Evolutionary conservation across 2,797 vertebrate genomes (phyloP), one percentile per base, ranked within the genome.

Genomic region (Crax fasciolata): DNA sequence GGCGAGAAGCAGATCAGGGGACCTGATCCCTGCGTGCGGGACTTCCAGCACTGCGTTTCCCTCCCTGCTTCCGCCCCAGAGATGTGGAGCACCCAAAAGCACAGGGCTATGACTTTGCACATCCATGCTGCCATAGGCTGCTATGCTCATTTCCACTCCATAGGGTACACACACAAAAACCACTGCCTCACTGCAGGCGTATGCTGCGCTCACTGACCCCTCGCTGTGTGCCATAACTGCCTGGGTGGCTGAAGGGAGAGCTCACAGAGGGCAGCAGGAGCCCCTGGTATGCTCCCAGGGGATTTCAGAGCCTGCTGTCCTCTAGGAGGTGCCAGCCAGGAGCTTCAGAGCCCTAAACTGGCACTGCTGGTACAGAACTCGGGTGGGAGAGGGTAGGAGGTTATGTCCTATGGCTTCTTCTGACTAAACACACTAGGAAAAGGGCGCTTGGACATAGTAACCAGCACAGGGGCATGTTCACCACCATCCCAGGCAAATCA

Each of bases 61-160:
- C 43, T 78, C 61, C 12, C 52, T 5, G 3, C 76, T 58, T 85
- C 70, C 66, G 63, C 41, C 78, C 66, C 57, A 46, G 20, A 15
- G 92, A 73, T 8, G 2, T 0, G 0, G n/a, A 81, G 63, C 71
- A 41, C 27, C 2, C 0, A 68, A 88, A 84, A 73, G n/a, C 3
- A 8, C 68, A 39, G 14, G 6, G 79, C 46, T 78, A 46, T 55
- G 78, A 65, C 49, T 59, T 24, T 51, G 58, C 65, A 13, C 8
- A 10, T 51, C 54, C 25, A 1, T 52, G 41, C 38, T 7, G 9
- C 66, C 75, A 78, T 39, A 63, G 43, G 48, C 2, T 3, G n/a
- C 66, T 49, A 14, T 10, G 57, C 61, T 41, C 61, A 88, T 80
- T 91, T 71, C 84, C 25, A 55, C 51, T 77, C 41, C 63, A 74